Evolutionary conservation across 2,888 invertebrate genomes (phyloP).

Genomic region (Spisula subtruncata): DNA sequence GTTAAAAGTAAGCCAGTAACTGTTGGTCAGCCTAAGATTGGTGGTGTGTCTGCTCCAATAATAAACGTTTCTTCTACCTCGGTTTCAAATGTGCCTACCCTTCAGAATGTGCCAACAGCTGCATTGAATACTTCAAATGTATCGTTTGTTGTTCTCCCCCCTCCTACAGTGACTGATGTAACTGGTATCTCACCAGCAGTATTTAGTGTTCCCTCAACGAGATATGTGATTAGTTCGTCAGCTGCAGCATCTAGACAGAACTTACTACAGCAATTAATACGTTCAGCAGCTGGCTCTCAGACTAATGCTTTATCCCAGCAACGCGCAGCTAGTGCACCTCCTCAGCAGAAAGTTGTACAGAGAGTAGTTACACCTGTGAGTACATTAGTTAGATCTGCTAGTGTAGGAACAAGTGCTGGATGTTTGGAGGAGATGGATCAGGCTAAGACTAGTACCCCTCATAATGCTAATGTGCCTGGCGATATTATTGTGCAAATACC

Average conservation of each 20-base stretch:
- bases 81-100: slow-evolving; percentile 46
- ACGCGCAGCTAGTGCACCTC: slow-evolving; percentile 83
- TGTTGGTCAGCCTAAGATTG: slow-evolving; percentile 49
- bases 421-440: slow-evolving; percentile 57
- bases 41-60: slow-evolving; percentile 41
- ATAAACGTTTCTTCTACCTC: slow-evolving; percentile 53
- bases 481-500: slow-evolving; percentile 69
- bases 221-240: slow-evolving; percentile 71
- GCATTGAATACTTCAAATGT: slow-evolving; percentile 65
- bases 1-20: slow-evolving; percentile 75
- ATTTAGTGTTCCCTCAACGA: slow-evolving; percentile 75
- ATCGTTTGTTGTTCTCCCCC: slow-evolving; percentile 69
- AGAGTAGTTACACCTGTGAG: slow-evolving; percentile 57
- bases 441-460: not conserved
- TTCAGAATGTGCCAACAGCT: slow-evolving; percentile 65
- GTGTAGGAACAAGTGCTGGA: slow-evolving; percentile 76
- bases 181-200: slow-evolving; percentile 69
- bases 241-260: slow-evolving; percentile 71
- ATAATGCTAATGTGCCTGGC: slow-evolving; percentile 39
- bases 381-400: slow-evolving; percentile 81
- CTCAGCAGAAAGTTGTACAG: slow-evolving; percentile 71
- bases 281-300: slow-evolving; percentile 69
- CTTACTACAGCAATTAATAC: slow-evolving; percentile 70
- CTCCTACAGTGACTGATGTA: slow-evolving; percentile 65
- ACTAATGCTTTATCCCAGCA: slow-evolving; percentile 73